Base-by-base conservation (phyloP, 2,888 invertebrate species). In the Watsonalla cultraria region DNA sequence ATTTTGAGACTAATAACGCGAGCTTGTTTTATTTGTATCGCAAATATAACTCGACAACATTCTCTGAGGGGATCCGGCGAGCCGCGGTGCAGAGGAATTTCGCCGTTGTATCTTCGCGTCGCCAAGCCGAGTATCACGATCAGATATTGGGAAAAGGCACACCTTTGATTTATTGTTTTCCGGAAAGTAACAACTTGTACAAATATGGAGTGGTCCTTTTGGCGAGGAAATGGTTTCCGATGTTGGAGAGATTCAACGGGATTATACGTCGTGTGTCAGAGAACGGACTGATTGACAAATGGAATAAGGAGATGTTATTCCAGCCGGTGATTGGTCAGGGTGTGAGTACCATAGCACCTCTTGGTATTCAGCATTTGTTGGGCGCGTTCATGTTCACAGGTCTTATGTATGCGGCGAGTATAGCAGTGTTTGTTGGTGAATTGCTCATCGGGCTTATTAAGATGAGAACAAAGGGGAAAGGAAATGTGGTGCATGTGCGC, bases 161-260 rank as follows among this genome's bases (percentile, higher is more conserved):
- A 48, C 78, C 79, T 7, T 70, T 88, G 67, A 77, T 91, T 56
- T 87, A 84, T 69, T 91, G 91, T 69, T 91, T 91, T 55, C 79
- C 84, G 0, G 90, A 91, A 64, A 82, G 80, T 54, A 67, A 85
- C 64, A 90, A 89, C 58, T 74, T 91, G 59, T 91, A 91, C 64
- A 90, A 91, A 68, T 91, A 91, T 55, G 89, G 87, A 0, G 91
- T 91, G n/a, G 90, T 87, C 13, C 68, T 91, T 47, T 62, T 91
- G 46, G 78, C 88, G 34, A 76, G 88, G 34, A 83, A 85, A 66
- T 91, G 90, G 90, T 90, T 84, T 64, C 91, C 91, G 6, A 82
- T 91, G 75, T 62, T 90, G 51, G 81, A 77, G 0, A 78, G 84
- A 53, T 83, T 91, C 54, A 89, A 91, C 66, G 78, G 68, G 47